phyloP scores from a whole-genome alignment of 2,888 invertebrate genomes.

The Andrena marginata region DNA sequence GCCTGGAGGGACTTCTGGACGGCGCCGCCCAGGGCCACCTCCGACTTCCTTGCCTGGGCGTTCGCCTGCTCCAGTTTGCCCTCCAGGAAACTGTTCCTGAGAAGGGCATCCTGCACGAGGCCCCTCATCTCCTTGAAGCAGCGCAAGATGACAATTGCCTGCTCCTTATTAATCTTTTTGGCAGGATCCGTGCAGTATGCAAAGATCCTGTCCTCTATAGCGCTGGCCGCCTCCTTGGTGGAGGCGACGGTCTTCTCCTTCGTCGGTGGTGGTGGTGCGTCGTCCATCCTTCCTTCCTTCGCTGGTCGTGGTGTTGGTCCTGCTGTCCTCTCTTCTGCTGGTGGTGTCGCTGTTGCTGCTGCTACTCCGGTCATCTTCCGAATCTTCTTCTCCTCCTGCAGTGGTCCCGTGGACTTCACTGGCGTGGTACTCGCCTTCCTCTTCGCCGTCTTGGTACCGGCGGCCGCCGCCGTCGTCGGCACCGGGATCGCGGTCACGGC shows the following conservation, averaged over 20 bases:
- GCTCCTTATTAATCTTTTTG: not conserved
- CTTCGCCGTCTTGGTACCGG: not conserved
- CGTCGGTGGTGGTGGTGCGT: too few species aligned
- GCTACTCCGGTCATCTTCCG: too few species aligned
- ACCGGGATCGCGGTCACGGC: not conserved
- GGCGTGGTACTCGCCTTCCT: not conserved
- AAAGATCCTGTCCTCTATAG: not conserved
- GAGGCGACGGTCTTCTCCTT: not conserved
- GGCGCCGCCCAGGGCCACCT: not conserved
- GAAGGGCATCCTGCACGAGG: not conserved
- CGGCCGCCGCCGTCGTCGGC: not conserved
- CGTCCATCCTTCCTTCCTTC: too few species aligned
- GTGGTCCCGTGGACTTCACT: not conserved
- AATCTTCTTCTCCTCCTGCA: not conserved
- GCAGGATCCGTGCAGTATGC: not conserved
- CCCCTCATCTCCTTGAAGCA: not conserved
- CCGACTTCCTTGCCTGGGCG: not conserved
- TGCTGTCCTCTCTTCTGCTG: too few species aligned
- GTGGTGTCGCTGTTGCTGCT: too few species aligned
- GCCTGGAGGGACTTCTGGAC: not conserved
- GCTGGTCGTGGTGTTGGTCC: too few species aligned
- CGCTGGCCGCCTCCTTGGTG: not conserved
- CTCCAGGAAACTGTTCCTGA: not conserved
- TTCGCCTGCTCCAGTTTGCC: not conserved
- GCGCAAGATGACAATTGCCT: not conserved